Evolutionary conservation across 2,113 vertebrate species (phyloP).

Genomic region (Anser cygnoides): DNA sequence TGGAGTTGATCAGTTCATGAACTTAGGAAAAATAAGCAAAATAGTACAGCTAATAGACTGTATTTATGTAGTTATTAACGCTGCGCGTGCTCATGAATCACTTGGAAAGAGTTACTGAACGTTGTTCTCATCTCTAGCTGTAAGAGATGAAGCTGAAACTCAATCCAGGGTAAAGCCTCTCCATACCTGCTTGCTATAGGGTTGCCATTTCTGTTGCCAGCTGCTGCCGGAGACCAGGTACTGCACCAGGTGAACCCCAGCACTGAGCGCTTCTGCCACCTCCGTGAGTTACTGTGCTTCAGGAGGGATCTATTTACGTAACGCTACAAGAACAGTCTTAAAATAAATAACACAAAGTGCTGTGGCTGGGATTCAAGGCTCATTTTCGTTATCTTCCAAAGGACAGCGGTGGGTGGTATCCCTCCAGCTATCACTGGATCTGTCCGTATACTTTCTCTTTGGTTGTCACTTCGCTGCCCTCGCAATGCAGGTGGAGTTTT

Average conservation of each 20-base stretch:
- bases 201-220: not conserved
- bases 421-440: not conserved
- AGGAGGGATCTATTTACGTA: not conserved
- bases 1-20: accelerated
- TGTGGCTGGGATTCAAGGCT: not conserved
- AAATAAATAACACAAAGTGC: not conserved
- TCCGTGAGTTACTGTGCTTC: not conserved
- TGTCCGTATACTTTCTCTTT: not conserved
- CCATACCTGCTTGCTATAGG: not conserved
- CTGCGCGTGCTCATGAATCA: not conserved
- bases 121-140: not conserved
- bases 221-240: not conserved
- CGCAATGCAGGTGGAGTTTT: not conserved
- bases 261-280: accelerated
- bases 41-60: not conserved
- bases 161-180: not conserved
- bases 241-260: not conserved
- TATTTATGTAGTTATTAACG: not conserved
- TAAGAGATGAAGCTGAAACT: not conserved
- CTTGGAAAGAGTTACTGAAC: not conserved
- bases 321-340: not conserved
- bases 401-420: not conserved
- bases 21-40: not conserved
- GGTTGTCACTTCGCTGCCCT: not conserved
- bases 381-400: not conserved